Conservation (phyloP, 2,888 invertebrate species). For the Drosophila heteroneura region DNA sequence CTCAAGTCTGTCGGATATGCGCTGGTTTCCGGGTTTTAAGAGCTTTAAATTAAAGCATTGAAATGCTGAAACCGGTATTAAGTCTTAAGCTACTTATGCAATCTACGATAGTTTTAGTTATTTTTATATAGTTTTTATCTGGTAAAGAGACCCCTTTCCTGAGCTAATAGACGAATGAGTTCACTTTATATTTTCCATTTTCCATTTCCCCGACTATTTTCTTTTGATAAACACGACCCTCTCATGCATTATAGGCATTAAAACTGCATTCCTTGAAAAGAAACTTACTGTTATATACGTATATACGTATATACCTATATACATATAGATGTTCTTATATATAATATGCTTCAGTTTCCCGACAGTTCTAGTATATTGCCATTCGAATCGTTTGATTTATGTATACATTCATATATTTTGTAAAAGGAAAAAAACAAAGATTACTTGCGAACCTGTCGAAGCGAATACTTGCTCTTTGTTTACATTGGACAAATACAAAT, state of each 20-base stretch:
- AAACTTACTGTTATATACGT: constrained; percentile 29
- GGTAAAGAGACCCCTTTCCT: not conserved
- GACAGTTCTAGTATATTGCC: constrained; percentile 27
- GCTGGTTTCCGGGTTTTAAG: not conserved
- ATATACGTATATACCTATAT: not conserved
- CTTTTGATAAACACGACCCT: not conserved
- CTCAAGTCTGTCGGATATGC: not conserved
- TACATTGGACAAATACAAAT: constrained; percentile 73
- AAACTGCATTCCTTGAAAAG: constrained; percentile 43
- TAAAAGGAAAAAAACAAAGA: constrained; percentile 8
- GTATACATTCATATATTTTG: constrained; percentile 30
- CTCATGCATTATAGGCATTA: constrained; percentile 1
- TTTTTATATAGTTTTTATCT: not conserved
- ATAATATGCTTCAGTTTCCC: constrained; percentile 35
- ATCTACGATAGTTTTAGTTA: not conserved
- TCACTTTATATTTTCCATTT: not conserved
- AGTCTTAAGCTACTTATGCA: not conserved
- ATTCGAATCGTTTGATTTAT: constrained; percentile 65
- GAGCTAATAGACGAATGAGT: not conserved
- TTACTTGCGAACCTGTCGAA: constrained; percentile 45
- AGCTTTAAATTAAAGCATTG: not conserved
- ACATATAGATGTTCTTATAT: constrained; percentile 11
- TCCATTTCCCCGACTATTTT: not conserved
- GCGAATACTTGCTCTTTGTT: constrained; percentile 38
- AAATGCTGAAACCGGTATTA: not conserved